A percentile compares a stretch with the other conserved stretches of the same genome.
Conservation (phyloP, 1,140 invertebrate species). For the Brachionus rubens region DNA sequence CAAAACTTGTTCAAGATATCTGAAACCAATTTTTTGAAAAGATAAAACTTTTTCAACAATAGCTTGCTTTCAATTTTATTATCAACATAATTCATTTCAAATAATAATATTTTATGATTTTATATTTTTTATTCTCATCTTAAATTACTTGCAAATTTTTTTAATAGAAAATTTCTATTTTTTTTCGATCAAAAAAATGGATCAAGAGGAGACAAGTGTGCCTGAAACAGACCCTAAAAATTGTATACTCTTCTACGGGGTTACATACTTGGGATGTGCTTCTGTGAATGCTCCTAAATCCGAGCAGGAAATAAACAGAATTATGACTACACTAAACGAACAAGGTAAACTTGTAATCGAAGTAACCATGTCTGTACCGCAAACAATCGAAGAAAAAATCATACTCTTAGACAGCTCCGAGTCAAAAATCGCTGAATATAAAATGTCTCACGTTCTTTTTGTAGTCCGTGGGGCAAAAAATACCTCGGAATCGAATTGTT, state of each 20-base stretch:
- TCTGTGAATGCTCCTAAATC: conserved; percentile 87
- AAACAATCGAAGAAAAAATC: conserved; percentile 67
- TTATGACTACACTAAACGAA: conserved; percentile 83
- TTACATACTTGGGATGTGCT: conserved; percentile 88
- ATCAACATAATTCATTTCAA: conserved; percentile 28
- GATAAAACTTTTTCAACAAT: neutral
- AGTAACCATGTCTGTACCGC: conserved; percentile 70
- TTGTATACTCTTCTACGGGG: conserved; percentile 74
- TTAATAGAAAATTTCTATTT: neutral
- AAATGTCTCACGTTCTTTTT: conserved; percentile 87
- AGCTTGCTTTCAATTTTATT: neutral
- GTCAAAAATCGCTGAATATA: conserved; percentile 77
- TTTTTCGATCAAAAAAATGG: neutral
- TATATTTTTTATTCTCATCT: neutral
- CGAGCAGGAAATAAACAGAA: conserved; percentile 88
- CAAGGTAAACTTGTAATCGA: conserved; percentile 68
- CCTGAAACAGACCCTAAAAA: too few relatives aligned
- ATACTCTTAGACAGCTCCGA: conserved; percentile 75
- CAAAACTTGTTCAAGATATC: too few relatives aligned
- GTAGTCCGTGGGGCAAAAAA: conserved; percentile 85
- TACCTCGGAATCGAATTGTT: conserved; percentile 79
- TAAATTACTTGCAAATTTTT: neutral
- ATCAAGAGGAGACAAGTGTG: conserved; percentile 24
- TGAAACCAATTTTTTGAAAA: neutral
- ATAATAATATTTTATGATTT: conserved; percentile 32